Evolutionary conservation across 2,888 invertebrate genomes (phyloP).

Genomic region (Machimus atricapillus): DNA sequence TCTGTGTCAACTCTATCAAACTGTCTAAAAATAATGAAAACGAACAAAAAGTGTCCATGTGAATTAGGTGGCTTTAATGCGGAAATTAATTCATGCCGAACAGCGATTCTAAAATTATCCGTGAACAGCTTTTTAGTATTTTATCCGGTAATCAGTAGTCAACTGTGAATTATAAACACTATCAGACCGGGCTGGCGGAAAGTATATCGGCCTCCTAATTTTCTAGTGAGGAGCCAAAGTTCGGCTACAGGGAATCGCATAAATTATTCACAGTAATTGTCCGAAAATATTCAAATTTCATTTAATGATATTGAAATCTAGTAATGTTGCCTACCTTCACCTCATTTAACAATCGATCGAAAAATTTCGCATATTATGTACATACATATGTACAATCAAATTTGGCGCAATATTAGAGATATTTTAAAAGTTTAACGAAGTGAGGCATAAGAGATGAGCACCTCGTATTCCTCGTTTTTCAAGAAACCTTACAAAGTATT

Average conservation of each 20-base stretch:
- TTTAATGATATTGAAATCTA: not conserved
- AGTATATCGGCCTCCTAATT: not conserved
- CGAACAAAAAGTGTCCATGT: not conserved
- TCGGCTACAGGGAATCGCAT: not conserved
- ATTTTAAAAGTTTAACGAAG: not conserved
- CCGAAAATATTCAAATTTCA: not conserved
- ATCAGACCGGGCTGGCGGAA: not conserved
- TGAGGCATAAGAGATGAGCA: not conserved
- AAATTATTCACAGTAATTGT: not conserved
- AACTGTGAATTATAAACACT: not conserved
- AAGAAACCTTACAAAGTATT: not conserved
- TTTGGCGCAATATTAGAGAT: not conserved
- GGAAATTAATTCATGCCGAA: not conserved
- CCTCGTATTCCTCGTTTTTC: not conserved
- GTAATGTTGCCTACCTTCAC: not conserved
- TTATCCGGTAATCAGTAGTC: not conserved
- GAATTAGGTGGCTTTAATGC: not conserved
- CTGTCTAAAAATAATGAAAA: not conserved
- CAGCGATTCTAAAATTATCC: not conserved
- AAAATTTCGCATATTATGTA: not conserved
- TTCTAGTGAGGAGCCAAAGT: not conserved
- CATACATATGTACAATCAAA: not conserved
- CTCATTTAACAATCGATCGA: not conserved
- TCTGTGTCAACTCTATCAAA: not conserved
- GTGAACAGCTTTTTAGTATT: not conserved